Evolutionary conservation across 2,888 invertebrate species (phyloP), one percentile per base, ranked within the genome.

Genomic region (Zeuzera pyrina): DNA sequence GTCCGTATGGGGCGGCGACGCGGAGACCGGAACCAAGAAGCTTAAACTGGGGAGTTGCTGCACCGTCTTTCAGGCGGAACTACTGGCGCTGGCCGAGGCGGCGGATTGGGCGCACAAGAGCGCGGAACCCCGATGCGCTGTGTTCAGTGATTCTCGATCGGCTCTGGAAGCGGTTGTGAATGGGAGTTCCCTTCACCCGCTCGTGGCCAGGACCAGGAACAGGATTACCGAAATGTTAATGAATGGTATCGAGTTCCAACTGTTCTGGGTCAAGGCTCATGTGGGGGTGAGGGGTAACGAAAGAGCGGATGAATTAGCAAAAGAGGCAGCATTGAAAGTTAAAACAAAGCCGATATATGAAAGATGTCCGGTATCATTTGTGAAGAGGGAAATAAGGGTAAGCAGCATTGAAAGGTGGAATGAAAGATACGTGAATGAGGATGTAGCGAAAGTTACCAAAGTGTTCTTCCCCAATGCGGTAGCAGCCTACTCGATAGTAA

Each of bases 31-130:
- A 10, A 12, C 24, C 21, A 13, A 10, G 8, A 34, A 33, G 27
- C 16, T 30, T 3, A 23, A 23, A 3, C 34, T 38, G 7, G n/a
- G 12, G 12, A 2, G 22, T 3, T 32, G 22, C 15, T 38, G 38
- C 19, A 33, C 38, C 6, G 38, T 35, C 4, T 37, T 14, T 26
- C 31, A 37, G 31, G 33, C 24, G n/a, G n/a, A n/a, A n/a, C n/a
- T n/a, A n/a, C n/a, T n/a, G n/a, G n/a, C n/a, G n/a, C n/a, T n/a
- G n/a, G n/a, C n/a, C n/a, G n/a, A n/a, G n/a, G 31, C 31, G 1
- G 13, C 26, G 2, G 1, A n/a, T 3, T 4, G 8, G 3, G 15
- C 21, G 2, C 12, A 19, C 7, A 15, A 26, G 12, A 4, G 12
- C 13, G 19, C 6, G 3, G 31, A 12, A 4, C 6, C 12, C 1